Evolutionary conservation across 2,888 invertebrate genomes (phyloP).

Genomic region (Unio pictorum): DNA sequence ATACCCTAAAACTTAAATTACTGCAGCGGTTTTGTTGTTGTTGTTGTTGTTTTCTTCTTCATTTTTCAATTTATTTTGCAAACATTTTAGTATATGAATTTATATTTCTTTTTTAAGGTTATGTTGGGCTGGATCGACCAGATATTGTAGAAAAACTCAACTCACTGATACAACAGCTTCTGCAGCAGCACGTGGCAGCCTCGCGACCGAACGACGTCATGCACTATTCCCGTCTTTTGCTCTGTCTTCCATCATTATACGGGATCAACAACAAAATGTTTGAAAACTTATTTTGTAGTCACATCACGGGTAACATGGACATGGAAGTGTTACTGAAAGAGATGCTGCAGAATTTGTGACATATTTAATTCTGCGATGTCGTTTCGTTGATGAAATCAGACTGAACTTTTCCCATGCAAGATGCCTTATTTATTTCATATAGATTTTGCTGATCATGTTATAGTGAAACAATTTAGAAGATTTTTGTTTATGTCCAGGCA

Average conservation of each 20-base stretch:
- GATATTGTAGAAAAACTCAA: conserved; percentile 59
- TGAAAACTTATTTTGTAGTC: conserved; percentile 65
- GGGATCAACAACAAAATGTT: conserved; percentile 66
- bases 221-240: conserved; percentile 66
- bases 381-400: background rate
- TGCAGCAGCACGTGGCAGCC: conserved; percentile 62
- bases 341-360: conserved; percentile 50
- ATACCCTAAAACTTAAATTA: no score
- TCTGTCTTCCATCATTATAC: conserved; percentile 65
- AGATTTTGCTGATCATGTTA: no score
- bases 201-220: conserved; percentile 61
- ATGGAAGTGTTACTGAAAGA: conserved; percentile 65
- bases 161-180: conserved; percentile 59
- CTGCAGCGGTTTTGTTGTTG: background rate
- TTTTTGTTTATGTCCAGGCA: no score
- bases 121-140: conserved; percentile 54
- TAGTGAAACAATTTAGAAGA: no score
- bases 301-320: conserved; percentile 59
- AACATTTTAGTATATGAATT: background rate
- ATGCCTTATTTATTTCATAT: no score
- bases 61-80: background rate
- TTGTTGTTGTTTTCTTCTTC: background rate
- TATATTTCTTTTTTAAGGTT: conserved; percentile 44
- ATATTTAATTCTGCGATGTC: conserved; percentile 8
- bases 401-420: conserved; percentile 1